Percentiles rank a stretch among this genome's conserved stretches.
These are phyloP conservation scores for Poecilobothrus nobilitatus DNA, from an alignment of 2,888 invertebrate species.

Conservation along the genomic window DNA sequence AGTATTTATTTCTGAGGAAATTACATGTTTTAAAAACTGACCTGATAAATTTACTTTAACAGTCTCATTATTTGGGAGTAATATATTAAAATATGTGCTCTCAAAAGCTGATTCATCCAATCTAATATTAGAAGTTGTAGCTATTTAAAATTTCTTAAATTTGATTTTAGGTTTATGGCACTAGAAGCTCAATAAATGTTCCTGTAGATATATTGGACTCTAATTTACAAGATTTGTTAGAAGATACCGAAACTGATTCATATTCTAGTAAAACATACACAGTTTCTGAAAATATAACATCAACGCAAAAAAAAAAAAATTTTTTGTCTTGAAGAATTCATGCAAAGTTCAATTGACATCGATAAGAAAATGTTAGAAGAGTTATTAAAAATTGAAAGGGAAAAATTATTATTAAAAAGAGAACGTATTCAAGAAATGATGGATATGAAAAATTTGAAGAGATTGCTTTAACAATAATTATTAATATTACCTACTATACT, in stretches of 20 bases:
- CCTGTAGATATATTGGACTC: not conserved
- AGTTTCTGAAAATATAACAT: not conserved
- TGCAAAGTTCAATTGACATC: constrained; percentile 10
- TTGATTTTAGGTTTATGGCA: not conserved
- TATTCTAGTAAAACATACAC: not conserved
- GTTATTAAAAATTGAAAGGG: constrained; percentile 14
- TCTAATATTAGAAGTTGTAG: too few species aligned
- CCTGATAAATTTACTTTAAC: too few species aligned
- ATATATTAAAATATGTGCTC: too few species aligned
- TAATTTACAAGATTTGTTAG: not conserved
- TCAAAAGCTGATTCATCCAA: too few species aligned
- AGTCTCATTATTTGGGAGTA: too few species aligned
- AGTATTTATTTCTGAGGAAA: too few species aligned
- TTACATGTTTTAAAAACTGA: too few species aligned
- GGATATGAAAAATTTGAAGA: constrained; percentile 8
- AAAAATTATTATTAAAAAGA: constrained; percentile 13
- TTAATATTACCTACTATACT: too few species aligned
- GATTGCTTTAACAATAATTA: too few species aligned
- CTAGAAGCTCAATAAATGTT: not conserved
- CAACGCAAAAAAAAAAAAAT: not conserved
- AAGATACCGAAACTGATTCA: not conserved
- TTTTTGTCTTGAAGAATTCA: constrained; percentile 10
- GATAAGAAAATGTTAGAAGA: constrained; percentile 15
- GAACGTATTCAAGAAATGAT: constrained; percentile 14
- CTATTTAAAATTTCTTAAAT: not conserved